Conservation (phyloP, 2,113 vertebrate species). For the Cochlearius cochlearius region DNA sequence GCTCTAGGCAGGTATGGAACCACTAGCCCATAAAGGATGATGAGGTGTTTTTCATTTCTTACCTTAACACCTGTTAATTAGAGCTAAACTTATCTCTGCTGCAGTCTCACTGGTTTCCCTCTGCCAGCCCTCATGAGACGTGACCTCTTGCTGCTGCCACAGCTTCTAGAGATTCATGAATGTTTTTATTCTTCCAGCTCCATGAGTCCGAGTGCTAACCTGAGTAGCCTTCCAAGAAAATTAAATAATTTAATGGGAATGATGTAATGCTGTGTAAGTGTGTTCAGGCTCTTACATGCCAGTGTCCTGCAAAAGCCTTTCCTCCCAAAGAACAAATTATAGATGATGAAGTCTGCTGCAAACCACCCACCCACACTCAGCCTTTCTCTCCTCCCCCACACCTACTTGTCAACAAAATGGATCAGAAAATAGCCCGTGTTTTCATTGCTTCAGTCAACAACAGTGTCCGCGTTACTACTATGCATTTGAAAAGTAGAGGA, state of each 20-base stretch:
- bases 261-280: constrained; percentile 45
- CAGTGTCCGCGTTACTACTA: not conserved
- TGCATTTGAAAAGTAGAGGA: constrained; percentile 1
- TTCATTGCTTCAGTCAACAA: not conserved
- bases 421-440: not conserved
- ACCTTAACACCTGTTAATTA: not conserved
- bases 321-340: constrained; percentile 29
- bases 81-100: not conserved
- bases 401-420: constrained; percentile 29
- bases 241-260: constrained; percentile 62
- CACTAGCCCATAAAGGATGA: not conserved
- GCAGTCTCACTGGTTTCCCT: not conserved
- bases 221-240: constrained; percentile 32
- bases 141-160: not conserved
- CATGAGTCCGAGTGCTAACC: not conserved
- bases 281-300: constrained; percentile 21
- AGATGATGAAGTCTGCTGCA: constrained; percentile 20
- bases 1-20: not conserved
- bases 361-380: not conserved
- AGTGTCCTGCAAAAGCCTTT: constrained; percentile 44
- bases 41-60: not conserved
- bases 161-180: not conserved
- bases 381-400: not conserved
- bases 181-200: constrained; percentile 43
- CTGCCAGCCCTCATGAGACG: not conserved